Conservation (phyloP, 2,797 vertebrate genomes). For the Enteromius viviparus region DNA sequence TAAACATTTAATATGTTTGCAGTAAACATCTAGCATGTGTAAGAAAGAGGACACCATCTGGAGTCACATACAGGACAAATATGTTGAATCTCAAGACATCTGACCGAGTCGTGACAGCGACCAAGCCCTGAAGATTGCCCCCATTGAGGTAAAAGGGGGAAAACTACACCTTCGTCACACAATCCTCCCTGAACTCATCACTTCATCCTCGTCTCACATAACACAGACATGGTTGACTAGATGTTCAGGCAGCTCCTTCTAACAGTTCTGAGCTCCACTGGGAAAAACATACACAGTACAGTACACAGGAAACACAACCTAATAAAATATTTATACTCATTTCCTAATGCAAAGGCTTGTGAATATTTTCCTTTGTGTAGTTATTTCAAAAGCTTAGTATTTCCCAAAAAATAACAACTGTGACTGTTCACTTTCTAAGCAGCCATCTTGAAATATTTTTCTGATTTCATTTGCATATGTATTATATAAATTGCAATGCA, state of each 20-base stretch:
- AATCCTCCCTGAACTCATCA: constrained; percentile 36
- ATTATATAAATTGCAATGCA: neutral
- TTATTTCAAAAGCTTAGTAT: neutral
- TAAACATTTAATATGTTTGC: neutral
- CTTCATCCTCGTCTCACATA: constrained; percentile 21
- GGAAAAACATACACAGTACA: neutral
- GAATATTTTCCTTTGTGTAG: neutral
- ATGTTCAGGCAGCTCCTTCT: constrained; percentile 50
- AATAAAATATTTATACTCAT: neutral
- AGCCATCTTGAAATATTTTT: neutral
- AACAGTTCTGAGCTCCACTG: constrained; percentile 30
- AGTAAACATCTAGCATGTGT: neutral
- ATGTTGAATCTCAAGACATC: neutral
- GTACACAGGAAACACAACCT: neutral
- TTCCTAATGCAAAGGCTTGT: neutral
- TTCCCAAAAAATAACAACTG: neutral
- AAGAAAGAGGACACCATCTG: neutral
- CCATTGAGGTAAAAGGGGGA: neutral
- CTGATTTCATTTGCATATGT: neutral
- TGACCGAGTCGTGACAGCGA: neutral
- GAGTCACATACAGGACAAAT: neutral
- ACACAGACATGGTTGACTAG: constrained; percentile 53
- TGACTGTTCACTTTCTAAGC: neutral
- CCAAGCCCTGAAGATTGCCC: neutral
- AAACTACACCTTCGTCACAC: constrained; percentile 50